These are phyloP conservation scores for Meriones unguiculatus DNA, from an alignment of 2,113 vertebrate genomes.

Conservation along the genomic window DNA sequence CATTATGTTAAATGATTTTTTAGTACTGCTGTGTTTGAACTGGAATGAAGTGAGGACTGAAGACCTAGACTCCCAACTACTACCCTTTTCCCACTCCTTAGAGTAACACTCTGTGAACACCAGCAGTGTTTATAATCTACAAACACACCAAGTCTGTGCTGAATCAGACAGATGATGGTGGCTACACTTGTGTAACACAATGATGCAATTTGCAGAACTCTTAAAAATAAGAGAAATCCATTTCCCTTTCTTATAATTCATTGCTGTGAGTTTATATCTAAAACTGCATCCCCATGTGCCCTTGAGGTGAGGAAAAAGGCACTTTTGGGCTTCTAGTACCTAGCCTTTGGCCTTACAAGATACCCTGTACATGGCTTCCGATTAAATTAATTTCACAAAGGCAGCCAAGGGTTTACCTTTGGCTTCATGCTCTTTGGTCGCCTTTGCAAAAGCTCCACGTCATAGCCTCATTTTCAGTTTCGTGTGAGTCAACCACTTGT, in stretches of 20 bases:
- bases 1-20: not conserved
- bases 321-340: not conserved
- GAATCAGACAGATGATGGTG: conserved; percentile 7
- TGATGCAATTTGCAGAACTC: not conserved
- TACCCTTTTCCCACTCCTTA: not conserved
- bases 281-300: not conserved
- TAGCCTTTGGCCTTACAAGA: not conserved
- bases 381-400: not conserved
- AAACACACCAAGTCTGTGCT: not conserved
- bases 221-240: not conserved
- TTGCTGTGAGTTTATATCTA: not conserved
- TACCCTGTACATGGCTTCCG: not conserved
- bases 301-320: not conserved
- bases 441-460: not conserved
- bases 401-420: not conserved
- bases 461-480: not conserved
- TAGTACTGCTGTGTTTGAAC: not conserved
- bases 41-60: not conserved
- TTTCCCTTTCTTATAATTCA: not conserved
- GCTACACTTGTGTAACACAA: not conserved
- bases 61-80: not conserved
- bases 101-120: not conserved
- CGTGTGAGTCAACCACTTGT: not conserved
- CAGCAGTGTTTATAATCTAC: not conserved
- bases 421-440: not conserved